Percentiles rank a stretch among this genome's conserved stretches.
These are phyloP conservation scores for Cephus cinctus DNA, from an alignment of 1,140 invertebrate genomes.

Conservation along the genomic window DNA sequence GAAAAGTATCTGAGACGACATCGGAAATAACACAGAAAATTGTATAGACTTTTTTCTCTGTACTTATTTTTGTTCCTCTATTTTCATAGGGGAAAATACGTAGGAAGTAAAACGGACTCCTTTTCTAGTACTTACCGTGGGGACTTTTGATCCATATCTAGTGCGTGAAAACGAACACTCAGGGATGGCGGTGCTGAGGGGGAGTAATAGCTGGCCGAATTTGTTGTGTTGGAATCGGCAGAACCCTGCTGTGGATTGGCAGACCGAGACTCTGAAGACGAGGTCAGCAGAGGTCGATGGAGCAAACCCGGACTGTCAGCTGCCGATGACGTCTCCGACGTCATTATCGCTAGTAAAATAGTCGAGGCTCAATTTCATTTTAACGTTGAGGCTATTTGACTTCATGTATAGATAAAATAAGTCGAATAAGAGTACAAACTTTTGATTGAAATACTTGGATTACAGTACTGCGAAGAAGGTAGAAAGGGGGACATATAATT, in stretches of 20 bases:
- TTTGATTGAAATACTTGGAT: slow-evolving; percentile 7
- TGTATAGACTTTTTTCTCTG: no score
- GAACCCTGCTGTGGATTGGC: slow-evolving; percentile 14
- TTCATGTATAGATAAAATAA: no score
- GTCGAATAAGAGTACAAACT: slow-evolving; percentile 21
- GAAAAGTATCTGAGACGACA: no score
- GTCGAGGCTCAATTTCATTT: slow-evolving; percentile 21
- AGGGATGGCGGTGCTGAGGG: slow-evolving; percentile 20
- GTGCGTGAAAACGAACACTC: slow-evolving; percentile 40
- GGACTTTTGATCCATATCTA: slow-evolving; percentile 47
- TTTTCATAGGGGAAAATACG: no score
- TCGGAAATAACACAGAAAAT: no score
- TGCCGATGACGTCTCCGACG: slow-evolving; percentile 46
- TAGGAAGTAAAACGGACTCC: no score
- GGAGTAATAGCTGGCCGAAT: slow-evolving; percentile 31
- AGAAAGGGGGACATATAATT: slow-evolving; percentile 13
- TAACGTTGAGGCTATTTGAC: no score
- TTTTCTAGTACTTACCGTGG: slow-evolving; percentile 40
- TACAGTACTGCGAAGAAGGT: background rate
- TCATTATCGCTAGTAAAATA: slow-evolving; percentile 41
- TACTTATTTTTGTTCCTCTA: no score
- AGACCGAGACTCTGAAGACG: slow-evolving; percentile 34
- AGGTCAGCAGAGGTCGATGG: slow-evolving; percentile 42
- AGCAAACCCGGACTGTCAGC: slow-evolving; percentile 46
- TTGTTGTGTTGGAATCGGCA: slow-evolving; percentile 12